These are phyloP conservation scores for Cydia pomonella DNA, from an alignment of 1,140 invertebrate species.

Conservation along the genomic window DNA sequence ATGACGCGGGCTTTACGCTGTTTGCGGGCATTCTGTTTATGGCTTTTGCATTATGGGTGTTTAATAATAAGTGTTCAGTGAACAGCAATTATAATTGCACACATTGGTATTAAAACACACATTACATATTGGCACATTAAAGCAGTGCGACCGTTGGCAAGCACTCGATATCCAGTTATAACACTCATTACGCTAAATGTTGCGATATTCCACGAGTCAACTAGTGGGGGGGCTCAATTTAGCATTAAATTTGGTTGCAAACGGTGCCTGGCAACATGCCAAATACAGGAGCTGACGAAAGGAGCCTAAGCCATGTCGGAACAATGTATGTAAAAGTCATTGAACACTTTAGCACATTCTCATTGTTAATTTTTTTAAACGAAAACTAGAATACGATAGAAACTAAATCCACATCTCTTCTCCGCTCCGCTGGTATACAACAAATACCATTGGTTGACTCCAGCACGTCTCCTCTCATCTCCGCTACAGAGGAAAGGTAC, in stretches of 20 bases:
- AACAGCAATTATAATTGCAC: not conserved
- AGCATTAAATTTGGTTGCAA: conserved; percentile 41
- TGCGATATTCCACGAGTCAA: not conserved
- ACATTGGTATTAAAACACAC: not conserved
- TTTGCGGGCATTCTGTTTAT: not conserved
- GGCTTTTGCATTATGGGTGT: not conserved
- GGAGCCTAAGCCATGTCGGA: not conserved
- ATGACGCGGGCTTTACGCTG: not conserved
- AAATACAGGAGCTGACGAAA: conserved; percentile 35
- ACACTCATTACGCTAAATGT: not conserved
- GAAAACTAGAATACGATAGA: no score
- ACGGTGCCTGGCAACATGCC: conserved; percentile 43
- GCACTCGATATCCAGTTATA: conserved; percentile 1
- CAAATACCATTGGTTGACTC: no score
- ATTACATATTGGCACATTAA: not conserved
- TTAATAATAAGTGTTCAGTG: not conserved
- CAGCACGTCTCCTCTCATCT: no score
- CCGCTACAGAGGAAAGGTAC: no score
- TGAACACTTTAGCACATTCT: not conserved
- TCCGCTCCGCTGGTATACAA: no score
- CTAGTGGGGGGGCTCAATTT: conserved; percentile 34
- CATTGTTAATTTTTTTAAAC: not conserved
- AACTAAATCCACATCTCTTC: no score
- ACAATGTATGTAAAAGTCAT: not conserved
- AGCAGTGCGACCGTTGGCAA: not conserved